Evolutionary conservation across 2,888 invertebrate species (phyloP).

Genomic region (Amiota mariae): DNA sequence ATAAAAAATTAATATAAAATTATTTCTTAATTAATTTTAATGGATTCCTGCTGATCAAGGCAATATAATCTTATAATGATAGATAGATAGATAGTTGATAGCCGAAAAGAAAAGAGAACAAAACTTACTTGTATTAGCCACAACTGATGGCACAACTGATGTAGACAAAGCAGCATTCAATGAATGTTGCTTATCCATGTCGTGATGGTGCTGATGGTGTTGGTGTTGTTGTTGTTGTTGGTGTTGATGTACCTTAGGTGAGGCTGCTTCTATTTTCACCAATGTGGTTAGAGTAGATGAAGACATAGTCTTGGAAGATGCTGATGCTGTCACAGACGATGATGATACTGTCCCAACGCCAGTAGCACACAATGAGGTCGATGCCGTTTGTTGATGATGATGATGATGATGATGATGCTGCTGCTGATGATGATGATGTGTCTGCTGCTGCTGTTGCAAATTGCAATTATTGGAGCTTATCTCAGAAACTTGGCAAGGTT

Average conservation of each 20-base stretch:
- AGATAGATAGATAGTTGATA: too few species aligned
- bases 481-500: slow-evolving; percentile 74
- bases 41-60: neutral
- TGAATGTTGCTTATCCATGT: slow-evolving; percentile 62
- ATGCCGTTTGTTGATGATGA: slow-evolving; percentile 51
- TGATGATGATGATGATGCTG: slow-evolving; percentile 51
- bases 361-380: slow-evolving; percentile 44
- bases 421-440: slow-evolving; percentile 50
- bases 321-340: slow-evolving; percentile 58
- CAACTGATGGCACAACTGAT: slow-evolving; percentile 16
- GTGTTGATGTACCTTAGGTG: slow-evolving; percentile 63
- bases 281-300: slow-evolving; percentile 69
- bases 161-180: slow-evolving; percentile 38
- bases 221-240: slow-evolving; percentile 31
- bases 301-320: slow-evolving; percentile 69
- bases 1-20: neutral
- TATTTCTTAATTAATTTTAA: neutral
- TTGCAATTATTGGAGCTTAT: slow-evolving; percentile 72
- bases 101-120: too few species aligned
- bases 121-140: slow-evolving; percentile 58
- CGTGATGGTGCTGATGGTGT: slow-evolving; percentile 46
- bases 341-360: slow-evolving; percentile 54
- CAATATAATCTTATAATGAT: slow-evolving; percentile 22
- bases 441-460: slow-evolving; percentile 59
- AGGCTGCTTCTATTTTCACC: slow-evolving; percentile 73